Percentiles rank a stretch among this genome's conserved stretches.
Evolutionary conservation across 2,888 invertebrate species (phyloP).

Genomic region (Dascillus cervinus): DNA sequence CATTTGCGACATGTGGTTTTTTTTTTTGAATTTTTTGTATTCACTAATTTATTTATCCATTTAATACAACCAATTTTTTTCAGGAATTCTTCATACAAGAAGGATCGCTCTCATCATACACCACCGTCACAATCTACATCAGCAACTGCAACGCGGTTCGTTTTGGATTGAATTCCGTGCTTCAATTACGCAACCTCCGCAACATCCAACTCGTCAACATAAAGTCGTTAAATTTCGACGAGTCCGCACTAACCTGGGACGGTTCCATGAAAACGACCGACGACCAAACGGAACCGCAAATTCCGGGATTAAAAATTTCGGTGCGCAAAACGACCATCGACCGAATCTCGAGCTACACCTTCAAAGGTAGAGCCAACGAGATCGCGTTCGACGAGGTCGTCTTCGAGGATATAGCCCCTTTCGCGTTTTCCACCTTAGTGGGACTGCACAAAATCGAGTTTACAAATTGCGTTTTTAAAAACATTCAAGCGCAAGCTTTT

Average conservation of each 20-base stretch:
- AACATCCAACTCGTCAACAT: slow-evolving; percentile 57
- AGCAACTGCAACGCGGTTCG: slow-evolving; percentile 57
- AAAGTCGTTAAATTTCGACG: slow-evolving; percentile 52
- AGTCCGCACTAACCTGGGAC: slow-evolving; percentile 53
- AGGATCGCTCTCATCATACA: slow-evolving; percentile 30
- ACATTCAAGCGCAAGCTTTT: slow-evolving; percentile 64
- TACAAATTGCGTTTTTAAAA: slow-evolving; percentile 51
- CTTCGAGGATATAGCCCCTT: slow-evolving; percentile 57
- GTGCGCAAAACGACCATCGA: slow-evolving; percentile 42
- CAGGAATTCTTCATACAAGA: slow-evolving; percentile 33
- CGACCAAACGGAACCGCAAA: slow-evolving; percentile 29
- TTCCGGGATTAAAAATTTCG: slow-evolving; percentile 37
- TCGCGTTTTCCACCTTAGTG: slow-evolving; percentile 64
- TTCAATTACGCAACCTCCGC: slow-evolving; percentile 54
- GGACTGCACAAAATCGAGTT: slow-evolving; percentile 53
- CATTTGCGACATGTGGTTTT: too few relatives aligned
- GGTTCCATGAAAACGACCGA: slow-evolving; percentile 29
- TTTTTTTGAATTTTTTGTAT: too few relatives aligned
- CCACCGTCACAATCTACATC: slow-evolving; percentile 47
- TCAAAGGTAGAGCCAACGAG: slow-evolving; percentile 65
- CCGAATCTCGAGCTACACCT: slow-evolving; percentile 48
- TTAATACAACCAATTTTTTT: slow-evolving; percentile 12
- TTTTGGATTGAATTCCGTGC: slow-evolving; percentile 52
- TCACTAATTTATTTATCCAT: too few relatives aligned
- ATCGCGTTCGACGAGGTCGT: slow-evolving; percentile 56